Evolutionary conservation across 2,888 invertebrate genomes (phyloP), one percentile per base, ranked within the genome.

Genomic region (Nephrotoma guestfalica): DNA sequence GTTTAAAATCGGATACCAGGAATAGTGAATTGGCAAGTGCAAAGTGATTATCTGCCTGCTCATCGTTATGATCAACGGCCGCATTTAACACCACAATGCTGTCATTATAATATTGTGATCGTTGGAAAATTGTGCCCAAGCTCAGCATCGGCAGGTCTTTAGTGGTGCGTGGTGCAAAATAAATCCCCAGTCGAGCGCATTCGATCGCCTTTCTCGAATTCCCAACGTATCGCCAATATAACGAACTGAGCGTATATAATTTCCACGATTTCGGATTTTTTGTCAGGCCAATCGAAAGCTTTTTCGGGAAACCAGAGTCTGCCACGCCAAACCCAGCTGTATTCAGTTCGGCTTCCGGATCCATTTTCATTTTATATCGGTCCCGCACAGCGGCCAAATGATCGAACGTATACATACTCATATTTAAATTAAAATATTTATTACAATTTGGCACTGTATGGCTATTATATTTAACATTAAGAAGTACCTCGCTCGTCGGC

Each of bases 191-290:
- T 1, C 91, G 89, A 0, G 91, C 91, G 87, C 91, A 91, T 86
- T 91, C 90, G 6, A 91, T 86, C 1, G 91, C 91, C 86, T 91
- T 89, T 86, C 89, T 87, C 0, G 90, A 91, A 87, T 90, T 89
- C 9, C 91, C 91, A 2, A 89, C 89, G 89, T 91, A 89, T 0
- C 91, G 90, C 91, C 91, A 91, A 87, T 90, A 91, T 86, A 90
- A 91, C 0, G 91, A 91, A 87, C 90, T 89, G 0, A 91, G 86
- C 5, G 90, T 90, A 87, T 91, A 90, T 86, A 90, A 90, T 86
- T 90, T 90, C 91, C 91, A 91, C 0, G 91, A 90, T 1, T 88
- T 87, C 2, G 90, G 90, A 83, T 89, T 89, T 15, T 89, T 89
- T 83, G 87, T 86, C 7, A 90, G 88, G 0, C 90, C 91, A 18